These are phyloP conservation scores for Megaleporinus macrocephalus DNA, from an alignment of 2,113 vertebrate species.

Conservation along the genomic window DNA sequence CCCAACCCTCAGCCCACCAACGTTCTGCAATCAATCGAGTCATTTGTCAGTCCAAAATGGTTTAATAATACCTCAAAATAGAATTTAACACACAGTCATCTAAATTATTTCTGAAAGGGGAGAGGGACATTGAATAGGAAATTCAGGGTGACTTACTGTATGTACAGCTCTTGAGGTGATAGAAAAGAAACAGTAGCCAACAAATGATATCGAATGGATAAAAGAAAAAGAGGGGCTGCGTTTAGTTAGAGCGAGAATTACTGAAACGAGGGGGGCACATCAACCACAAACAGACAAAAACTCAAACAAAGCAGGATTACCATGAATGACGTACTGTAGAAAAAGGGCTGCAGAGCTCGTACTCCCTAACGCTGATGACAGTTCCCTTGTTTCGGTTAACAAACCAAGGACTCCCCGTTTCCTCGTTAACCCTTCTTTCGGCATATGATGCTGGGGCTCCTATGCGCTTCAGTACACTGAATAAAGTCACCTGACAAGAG, in stretches of 20 bases:
- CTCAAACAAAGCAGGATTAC: constrained; percentile 48
- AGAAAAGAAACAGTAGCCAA: constrained; percentile 43
- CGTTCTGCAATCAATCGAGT: constrained; percentile 31
- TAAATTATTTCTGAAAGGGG: constrained; percentile 55
- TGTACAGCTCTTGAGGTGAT: constrained; percentile 47
- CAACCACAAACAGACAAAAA: constrained; percentile 47
- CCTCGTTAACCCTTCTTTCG: constrained; percentile 9
- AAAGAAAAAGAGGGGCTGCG: constrained; percentile 39
- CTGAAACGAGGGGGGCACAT: constrained; percentile 54
- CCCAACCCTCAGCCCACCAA: not conserved
- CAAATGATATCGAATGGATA: constrained; percentile 31
- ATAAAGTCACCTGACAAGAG: constrained; percentile 20
- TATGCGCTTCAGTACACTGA: constrained; percentile 4
- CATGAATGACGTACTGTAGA: constrained; percentile 50
- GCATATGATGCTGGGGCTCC: not conserved
- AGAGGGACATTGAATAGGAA: constrained; percentile 61
- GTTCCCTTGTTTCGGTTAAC: constrained; percentile 9
- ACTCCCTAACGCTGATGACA: constrained; percentile 26
- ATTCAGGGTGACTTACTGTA: constrained; percentile 58
- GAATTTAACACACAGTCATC: constrained; percentile 73
- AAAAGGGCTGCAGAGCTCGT: constrained; percentile 42
- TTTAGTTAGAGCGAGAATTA: constrained; percentile 44
- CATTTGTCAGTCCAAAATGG: constrained; percentile 67
- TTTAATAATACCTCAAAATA: constrained; percentile 80
- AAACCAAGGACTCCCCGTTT: constrained; percentile 1